phyloP scores from a whole-genome alignment of 2,888 invertebrate genomes.

The Chloroclysta siterata region DNA sequence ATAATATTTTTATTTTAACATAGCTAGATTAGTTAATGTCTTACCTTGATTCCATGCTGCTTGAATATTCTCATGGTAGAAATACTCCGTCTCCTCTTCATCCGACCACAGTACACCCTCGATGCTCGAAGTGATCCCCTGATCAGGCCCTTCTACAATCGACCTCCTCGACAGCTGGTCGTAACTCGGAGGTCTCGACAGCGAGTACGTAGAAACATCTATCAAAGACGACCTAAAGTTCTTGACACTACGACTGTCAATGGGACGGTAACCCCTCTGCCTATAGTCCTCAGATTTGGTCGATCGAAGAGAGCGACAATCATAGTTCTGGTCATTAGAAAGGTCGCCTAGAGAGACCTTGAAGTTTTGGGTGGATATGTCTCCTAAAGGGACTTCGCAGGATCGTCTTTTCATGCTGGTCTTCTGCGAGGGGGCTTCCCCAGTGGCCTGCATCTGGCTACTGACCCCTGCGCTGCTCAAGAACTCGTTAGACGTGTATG shows the following conservation, averaged over 20 bases:
- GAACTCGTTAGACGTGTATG: slow-evolving; percentile 80
- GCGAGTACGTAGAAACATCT: slow-evolving; percentile 66
- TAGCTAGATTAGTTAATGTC: slow-evolving; percentile 28
- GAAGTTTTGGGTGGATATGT: slow-evolving; percentile 76
- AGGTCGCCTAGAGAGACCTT: slow-evolving; percentile 78
- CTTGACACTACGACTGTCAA: slow-evolving; percentile 76
- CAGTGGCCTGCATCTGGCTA: slow-evolving; percentile 80
- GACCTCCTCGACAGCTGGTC: slow-evolving; percentile 79
- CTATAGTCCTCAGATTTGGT: slow-evolving; percentile 71
- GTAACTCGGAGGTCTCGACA: slow-evolving; percentile 77
- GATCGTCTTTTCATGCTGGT: slow-evolving; percentile 79
- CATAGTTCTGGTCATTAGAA: slow-evolving; percentile 68
- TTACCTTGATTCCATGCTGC: slow-evolving; percentile 81
- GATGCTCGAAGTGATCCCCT: slow-evolving; percentile 78
- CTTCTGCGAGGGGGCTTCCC: slow-evolving; percentile 77
- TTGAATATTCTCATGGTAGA: slow-evolving; percentile 80
- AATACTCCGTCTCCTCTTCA: slow-evolving; percentile 82
- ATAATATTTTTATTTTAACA: no score
- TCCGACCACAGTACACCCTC: slow-evolving; percentile 83
- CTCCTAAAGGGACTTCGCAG: slow-evolving; percentile 79
- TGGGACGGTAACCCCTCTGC: slow-evolving; percentile 69
- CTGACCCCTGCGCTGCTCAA: slow-evolving; percentile 79
- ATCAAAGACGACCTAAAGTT: slow-evolving; percentile 76
- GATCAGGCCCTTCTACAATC: slow-evolving; percentile 70
- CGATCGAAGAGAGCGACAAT: slow-evolving; percentile 71